A percentile compares a stretch with the other conserved stretches of the same genome.
phyloP scores from a whole-genome alignment of 2,888 invertebrate genomes.

The Tigriopus californicus region DNA sequence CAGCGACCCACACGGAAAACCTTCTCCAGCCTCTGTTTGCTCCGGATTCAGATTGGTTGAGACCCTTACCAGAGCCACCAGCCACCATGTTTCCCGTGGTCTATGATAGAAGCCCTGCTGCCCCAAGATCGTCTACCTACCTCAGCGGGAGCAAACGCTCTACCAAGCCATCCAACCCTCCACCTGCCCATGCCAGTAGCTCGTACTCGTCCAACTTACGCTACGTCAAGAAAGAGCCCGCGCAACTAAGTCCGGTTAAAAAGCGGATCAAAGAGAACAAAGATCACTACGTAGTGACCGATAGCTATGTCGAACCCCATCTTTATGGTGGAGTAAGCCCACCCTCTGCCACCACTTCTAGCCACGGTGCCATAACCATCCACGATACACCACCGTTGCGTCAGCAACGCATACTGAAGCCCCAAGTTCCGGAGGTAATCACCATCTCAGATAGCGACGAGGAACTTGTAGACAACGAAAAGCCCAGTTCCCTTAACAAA shows the following conservation, averaged over 20 bases:
- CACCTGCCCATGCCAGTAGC: conserved; percentile 1
- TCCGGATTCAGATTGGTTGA: background rate
- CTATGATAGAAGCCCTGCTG: background rate
- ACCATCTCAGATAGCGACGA: conserved; percentile 90
- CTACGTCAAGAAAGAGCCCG: conserved; percentile 17
- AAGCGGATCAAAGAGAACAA: conserved; percentile 81
- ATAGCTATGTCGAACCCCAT: background rate
- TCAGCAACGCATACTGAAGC: background rate
- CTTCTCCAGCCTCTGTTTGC: conserved; percentile 23
- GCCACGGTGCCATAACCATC: conserved; percentile 61
- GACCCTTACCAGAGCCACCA: background rate
- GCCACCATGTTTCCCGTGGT: background rate
- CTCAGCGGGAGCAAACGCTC: background rate
- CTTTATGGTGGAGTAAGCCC: background rate
- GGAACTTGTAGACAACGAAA: conserved; percentile 37
- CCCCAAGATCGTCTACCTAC: background rate
- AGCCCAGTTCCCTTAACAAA: background rate
- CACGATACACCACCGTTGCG: conserved; percentile 58
- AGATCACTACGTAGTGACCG: conserved; percentile 34
- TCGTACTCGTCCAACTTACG: conserved; percentile 16
- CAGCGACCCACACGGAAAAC: conserved; percentile 27
- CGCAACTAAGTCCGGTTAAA: conserved; percentile 81
- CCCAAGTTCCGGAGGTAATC: conserved; percentile 40
- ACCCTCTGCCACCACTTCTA: conserved; percentile 31
- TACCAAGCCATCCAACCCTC: conserved; percentile 6